These are phyloP conservation scores for Clanis bilineata DNA, from an alignment of 2,888 invertebrate species.

Conservation along the genomic window DNA sequence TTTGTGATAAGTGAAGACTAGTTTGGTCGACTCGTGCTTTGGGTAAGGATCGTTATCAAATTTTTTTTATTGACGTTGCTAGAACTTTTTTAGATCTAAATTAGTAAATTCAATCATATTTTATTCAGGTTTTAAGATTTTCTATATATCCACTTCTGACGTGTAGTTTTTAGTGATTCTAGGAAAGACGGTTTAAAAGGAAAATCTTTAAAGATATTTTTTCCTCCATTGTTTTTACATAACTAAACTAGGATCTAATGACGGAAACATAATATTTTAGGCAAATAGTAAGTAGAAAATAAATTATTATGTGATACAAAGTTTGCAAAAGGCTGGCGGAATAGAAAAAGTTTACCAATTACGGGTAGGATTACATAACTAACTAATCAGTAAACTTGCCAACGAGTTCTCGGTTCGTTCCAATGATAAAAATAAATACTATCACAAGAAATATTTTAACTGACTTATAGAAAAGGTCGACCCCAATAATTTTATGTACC, in stretches of 20 bases:
- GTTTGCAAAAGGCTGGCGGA: not conserved
- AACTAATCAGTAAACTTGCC: not conserved
- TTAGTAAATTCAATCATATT: no score
- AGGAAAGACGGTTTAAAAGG: not conserved
- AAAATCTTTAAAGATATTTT: no score
- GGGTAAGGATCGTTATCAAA: slow-evolving; percentile 8
- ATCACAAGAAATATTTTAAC: not conserved
- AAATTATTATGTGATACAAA: not conserved
- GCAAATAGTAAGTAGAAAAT: not conserved
- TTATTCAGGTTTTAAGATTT: not conserved
- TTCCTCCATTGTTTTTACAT: no score
- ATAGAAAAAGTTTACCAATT: slow-evolving; percentile 16
- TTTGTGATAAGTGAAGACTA: slow-evolving; percentile 22
- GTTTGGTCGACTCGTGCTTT: not conserved
- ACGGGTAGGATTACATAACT: slow-evolving; percentile 10
- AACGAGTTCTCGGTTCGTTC: not conserved
- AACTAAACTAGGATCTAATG: no score
- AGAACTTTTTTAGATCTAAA: no score
- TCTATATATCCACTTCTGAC: no score
- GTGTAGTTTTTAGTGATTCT: not conserved
- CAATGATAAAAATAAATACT: not conserved
- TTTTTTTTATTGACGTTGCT: no score
- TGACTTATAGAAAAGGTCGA: no score
- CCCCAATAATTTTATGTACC: no score
- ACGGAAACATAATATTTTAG: no score